phyloP scores from a whole-genome alignment of 2,113 vertebrate species.

The Bos taurus region ARS-UCD2.0 NC_037328.1:122572501-122573000 shows the following conservation, averaged over 20 bases:
- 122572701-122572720: not conserved
- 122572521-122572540: not conserved
- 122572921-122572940: not conserved
- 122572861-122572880: conserved; percentile 37
- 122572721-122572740: not conserved
- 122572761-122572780: conserved; percentile 15
- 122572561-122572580: not conserved
- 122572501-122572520: not conserved
- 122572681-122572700: not conserved
- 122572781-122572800: conserved; percentile 33
- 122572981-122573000: not conserved
- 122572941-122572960: not conserved
- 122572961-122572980: not conserved
- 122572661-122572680: not conserved
- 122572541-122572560: not conserved
- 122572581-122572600: not conserved
- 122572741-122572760: not conserved
- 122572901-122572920: conserved; percentile 48
- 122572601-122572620: not conserved
- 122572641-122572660: not conserved
- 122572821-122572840: conserved; percentile 38
- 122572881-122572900: conserved; percentile 36
- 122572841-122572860: conserved; percentile 41
- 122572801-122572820: conserved; percentile 33
- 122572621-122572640: not conserved